Percentiles rank a stretch among this genome's conserved stretches.
phyloP scores from a whole-genome alignment of 2,113 vertebrate species.

The Poeciliopsis occidentalis region DNA sequence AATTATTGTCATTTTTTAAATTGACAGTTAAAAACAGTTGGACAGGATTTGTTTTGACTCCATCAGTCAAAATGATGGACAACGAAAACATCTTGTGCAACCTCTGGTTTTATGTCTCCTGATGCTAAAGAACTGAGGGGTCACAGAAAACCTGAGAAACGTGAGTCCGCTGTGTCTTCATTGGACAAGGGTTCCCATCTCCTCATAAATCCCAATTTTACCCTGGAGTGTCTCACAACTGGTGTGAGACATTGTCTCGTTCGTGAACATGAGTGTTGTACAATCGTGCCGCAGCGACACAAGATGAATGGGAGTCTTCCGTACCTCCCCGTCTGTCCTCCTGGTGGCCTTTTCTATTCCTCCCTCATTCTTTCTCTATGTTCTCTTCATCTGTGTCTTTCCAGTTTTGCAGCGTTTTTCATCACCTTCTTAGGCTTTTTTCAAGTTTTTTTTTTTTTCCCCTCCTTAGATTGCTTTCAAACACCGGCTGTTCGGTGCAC shows the following conservation, averaged over 20 bases:
- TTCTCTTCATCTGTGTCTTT: slow-evolving; percentile 25
- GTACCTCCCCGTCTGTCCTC: slow-evolving; percentile 57
- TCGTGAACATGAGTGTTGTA: slow-evolving; percentile 43
- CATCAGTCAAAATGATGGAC: too few species aligned
- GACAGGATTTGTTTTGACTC: too few species aligned
- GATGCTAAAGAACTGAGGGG: too few species aligned
- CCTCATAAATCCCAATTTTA: not conserved
- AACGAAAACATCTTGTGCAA: too few species aligned
- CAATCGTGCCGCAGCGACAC: slow-evolving; percentile 49
- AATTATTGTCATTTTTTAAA: too few species aligned
- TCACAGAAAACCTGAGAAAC: too few species aligned
- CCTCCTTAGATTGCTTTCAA: slow-evolving; percentile 9
- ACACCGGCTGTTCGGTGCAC: slow-evolving; percentile 7
- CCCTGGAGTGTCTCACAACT: not conserved
- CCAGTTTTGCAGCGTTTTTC: slow-evolving; percentile 16
- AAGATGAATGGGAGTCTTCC: slow-evolving; percentile 68
- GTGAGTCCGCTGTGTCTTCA: not conserved
- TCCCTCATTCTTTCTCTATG: slow-evolving; percentile 2
- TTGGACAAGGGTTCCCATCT: too few species aligned
- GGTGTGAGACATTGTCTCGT: slow-evolving; percentile 22
- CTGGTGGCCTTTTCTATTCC: slow-evolving; percentile 52
- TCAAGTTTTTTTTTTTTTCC: not conserved
- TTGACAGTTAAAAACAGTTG: too few species aligned
- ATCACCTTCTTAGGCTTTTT: not conserved
- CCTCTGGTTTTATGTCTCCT: too few species aligned